A percentile compares a stretch with the other conserved stretches of the same genome.
Conservation (phyloP, 2,888 invertebrate species). For the Rhaphigaster nebulosa region DNA sequence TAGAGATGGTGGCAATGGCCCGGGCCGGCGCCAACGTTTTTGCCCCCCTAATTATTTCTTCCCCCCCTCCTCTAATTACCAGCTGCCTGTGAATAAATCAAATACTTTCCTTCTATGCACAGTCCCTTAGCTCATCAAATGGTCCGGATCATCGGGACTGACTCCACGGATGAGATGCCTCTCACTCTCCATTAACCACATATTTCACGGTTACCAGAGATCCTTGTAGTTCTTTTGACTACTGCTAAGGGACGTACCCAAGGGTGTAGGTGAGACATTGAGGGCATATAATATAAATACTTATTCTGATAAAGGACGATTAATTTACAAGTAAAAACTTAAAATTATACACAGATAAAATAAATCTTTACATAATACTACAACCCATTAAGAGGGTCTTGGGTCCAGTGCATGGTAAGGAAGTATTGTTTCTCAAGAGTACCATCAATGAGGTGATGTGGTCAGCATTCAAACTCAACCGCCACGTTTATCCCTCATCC, state of each 20-base stretch:
- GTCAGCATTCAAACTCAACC: too few species aligned
- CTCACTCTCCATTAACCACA: conserved; percentile 31
- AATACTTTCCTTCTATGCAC: conserved; percentile 18
- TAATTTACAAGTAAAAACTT: too few species aligned
- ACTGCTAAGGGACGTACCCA: not conserved
- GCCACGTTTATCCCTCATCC: too few species aligned
- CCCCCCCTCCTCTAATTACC: conserved; percentile 19
- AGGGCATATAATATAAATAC: not conserved
- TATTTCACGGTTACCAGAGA: conserved; percentile 36
- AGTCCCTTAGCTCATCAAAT: conserved; percentile 8
- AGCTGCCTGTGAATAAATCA: conserved; percentile 47
- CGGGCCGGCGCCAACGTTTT: conserved; percentile 33
- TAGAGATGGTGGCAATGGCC: conserved; percentile 48
- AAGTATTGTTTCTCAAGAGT: too few species aligned
- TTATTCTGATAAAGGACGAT: too few species aligned
- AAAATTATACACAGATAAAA: too few species aligned
- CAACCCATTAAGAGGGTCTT: too few species aligned
- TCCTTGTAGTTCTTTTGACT: not conserved
- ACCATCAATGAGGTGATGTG: too few species aligned
- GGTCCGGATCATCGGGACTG: conserved; percentile 12
- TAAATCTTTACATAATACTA: too few species aligned
- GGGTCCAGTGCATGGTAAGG: too few species aligned
- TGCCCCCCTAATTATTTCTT: not conserved
- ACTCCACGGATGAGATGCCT: conserved; percentile 1
- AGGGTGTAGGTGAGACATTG: not conserved